Evolutionary conservation across 2,888 invertebrate genomes (phyloP), one percentile per base, ranked within the genome.

Genomic region (Ceriagrion tenellum): DNA sequence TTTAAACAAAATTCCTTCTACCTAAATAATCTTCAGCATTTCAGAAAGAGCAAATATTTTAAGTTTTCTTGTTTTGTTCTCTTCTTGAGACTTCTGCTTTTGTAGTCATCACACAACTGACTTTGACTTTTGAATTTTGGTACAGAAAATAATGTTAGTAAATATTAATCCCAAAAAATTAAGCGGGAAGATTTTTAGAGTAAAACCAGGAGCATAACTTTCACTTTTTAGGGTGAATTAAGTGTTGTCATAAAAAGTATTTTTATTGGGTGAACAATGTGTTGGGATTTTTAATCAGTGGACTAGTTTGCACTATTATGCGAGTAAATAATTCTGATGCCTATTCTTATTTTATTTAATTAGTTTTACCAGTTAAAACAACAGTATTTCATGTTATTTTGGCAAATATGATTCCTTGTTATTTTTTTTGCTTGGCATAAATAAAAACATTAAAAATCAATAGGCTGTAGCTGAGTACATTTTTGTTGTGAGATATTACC

Each of bases 401-500:
- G 47, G 69, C 69, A 16, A 93, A 55, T 47, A 26, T 93, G 69
- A 93, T 93, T 63, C 35, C 69, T 47, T 93, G 47, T 69, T 93
- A 69, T 74, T 91, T 47, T n/a, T 47, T 93, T 93, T 63, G 47
- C 30, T 69, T 69, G 47, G 47, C 69, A 55, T 16, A 74, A 93
- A 47, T 69, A 69, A 74, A 93, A 93, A 30, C 40, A 63, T 93
- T 74, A 74, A 40, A 63, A 93, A 69, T 47, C 69, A 47, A 59
- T 69, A 93, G 93, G 93, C 12, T 47, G 47, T 93, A 93, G 93
- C 93, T 93, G 93, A 63, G 20, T 63, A 93, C 26, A 47, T 55
- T 55, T 93, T 69, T 30, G 56, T 69, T 59, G 93, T 93, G 69
- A 93, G 55, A 55, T n/a, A 93, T 74, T 10, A 69, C 74, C 74